A percentile compares a stretch with the other conserved stretches of the same genome.
Evolutionary conservation across 2,113 vertebrate genomes (phyloP).

Genomic region (Callaeas wilsoni): DNA sequence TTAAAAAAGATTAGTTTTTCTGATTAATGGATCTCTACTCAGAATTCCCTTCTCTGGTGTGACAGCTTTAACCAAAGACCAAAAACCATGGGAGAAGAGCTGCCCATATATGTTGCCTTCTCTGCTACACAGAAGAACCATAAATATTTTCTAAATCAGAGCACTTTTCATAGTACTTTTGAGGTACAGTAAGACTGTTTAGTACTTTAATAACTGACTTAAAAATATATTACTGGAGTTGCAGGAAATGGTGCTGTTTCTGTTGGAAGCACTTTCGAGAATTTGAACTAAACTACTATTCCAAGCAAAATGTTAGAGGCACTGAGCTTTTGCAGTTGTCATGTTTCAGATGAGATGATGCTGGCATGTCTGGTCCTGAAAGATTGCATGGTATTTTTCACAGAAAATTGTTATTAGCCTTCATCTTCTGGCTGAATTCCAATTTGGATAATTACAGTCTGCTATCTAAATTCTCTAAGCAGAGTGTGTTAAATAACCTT

Average conservation of each 20-base stretch:
- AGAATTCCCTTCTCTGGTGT: background rate
- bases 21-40: background rate
- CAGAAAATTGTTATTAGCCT: constrained; percentile 11
- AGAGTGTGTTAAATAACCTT: constrained; percentile 25
- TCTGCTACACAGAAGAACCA: background rate
- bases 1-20: background rate
- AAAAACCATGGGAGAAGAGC: background rate
- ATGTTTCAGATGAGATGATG: background rate
- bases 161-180: background rate
- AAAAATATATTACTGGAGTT: background rate
- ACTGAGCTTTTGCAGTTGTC: background rate
- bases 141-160: background rate
- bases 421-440: constrained; percentile 36
- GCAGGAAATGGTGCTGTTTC: background rate
- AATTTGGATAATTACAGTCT: constrained; percentile 20
- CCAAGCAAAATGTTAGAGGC: background rate
- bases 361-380: constrained; percentile 1
- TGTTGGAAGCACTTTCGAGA: background rate
- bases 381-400: constrained; percentile 16
- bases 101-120: background rate
- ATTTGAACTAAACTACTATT: background rate
- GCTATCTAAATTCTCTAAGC: constrained; percentile 5
- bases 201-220: background rate
- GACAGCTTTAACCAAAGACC: background rate
- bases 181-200: background rate